Conservation (phyloP, 2,888 invertebrate genomes). For the Apantesis nais region DNA sequence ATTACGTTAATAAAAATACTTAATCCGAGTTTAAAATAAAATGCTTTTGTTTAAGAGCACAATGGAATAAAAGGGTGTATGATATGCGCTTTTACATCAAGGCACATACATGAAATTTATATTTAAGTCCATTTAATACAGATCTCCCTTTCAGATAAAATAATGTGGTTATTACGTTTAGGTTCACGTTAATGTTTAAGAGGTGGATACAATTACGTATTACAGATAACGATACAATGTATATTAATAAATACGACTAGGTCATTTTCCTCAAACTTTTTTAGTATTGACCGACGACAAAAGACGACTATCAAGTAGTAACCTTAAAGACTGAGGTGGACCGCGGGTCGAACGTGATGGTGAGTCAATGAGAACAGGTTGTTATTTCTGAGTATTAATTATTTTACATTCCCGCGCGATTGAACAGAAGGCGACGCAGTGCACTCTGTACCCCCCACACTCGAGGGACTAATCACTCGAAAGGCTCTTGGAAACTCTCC, state of each 20-base stretch:
- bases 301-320: not conserved
- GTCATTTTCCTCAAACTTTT: not conserved
- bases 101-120: slow-evolving; percentile 7
- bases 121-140: slow-evolving; percentile 6
- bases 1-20: slow-evolving; percentile 3
- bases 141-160: slow-evolving; percentile 10
- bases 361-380: too few species aligned
- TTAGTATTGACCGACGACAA: not conserved
- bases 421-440: too few species aligned
- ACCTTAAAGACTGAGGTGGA: not conserved
- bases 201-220: slow-evolving; percentile 2
- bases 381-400: too few species aligned
- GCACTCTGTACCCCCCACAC: too few species aligned
- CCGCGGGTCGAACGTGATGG: not conserved
- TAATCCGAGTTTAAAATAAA: slow-evolving; percentile 1
- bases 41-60: slow-evolving; percentile 7
- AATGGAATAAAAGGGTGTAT: slow-evolving; percentile 12
- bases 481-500: too few species aligned
- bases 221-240: not conserved
- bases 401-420: too few species aligned
- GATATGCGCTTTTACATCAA: slow-evolving; percentile 10
- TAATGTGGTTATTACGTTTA: not conserved
- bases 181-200: not conserved
- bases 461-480: too few species aligned
- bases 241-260: not conserved